Evolutionary conservation across 2,888 invertebrate genomes (phyloP), one percentile per base, ranked within the genome.

Genomic region (Polyommatus iphigenia): DNA sequence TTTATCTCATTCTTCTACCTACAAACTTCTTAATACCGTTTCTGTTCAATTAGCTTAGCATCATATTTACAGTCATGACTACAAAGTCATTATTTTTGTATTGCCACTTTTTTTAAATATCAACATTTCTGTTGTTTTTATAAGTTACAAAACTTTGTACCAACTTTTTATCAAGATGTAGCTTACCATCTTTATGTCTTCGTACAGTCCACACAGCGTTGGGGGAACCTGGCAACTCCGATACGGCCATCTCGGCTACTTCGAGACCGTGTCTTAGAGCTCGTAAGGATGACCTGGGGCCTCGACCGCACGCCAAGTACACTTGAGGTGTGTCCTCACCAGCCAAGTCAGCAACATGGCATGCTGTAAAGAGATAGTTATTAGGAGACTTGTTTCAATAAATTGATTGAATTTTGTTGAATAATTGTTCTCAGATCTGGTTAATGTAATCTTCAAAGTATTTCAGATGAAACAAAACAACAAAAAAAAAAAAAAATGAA

Each of bases 171-270:
- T 41, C 10, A 41, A 10, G 41, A 41, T 67, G 15, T 29, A 79
- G 95, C 97, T 97, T 94, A 99, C 99, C 99, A 95, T 99, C 99
- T 88, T 98, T 96, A 89, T 98, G 96, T 85, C 97, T 96, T 88
- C 99, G 98, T 29, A 99, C 99, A 50, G 99, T 99, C 99, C 99
- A 99, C 2, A 99, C 99, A 85, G 99, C 99, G 94, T 99, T 99
- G 2, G 99, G 99, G 87, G 99, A 99, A 87, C 99, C 99, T n/a
- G 99, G 99, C 83, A 99, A 94, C 91, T 99, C 99, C 36, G 99
- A 99, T 3, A 99, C 99, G 79, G 99, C 99, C 99, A 99, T 99
- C 93, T 99, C 99, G 0, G 99, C 98, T 1, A 99, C 99, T 95
- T 99, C 99, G 77, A 99, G 95, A 84, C 99, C 99, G 90, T 99